Conservation (phyloP, 1,140 invertebrate genomes). For the Wasmannia auropunctata region DNA sequence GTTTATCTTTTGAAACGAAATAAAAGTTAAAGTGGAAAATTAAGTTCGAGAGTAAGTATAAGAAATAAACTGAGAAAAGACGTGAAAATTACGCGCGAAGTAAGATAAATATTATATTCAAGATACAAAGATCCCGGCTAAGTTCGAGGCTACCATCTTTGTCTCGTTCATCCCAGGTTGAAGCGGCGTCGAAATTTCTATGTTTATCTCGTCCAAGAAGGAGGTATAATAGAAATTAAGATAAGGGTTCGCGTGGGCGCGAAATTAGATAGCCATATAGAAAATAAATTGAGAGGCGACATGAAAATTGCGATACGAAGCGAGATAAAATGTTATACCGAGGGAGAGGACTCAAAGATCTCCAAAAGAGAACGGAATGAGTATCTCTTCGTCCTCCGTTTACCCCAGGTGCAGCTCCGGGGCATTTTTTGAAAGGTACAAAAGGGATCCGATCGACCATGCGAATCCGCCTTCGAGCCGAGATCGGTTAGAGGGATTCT, state of each 20-base stretch:
- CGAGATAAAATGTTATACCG: not conserved
- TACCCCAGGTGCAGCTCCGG: conserved; percentile 22
- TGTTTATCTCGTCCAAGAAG: not conserved
- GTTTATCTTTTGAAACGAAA: not conserved
- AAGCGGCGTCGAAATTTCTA: not conserved
- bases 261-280: not conserved
- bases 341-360: not conserved
- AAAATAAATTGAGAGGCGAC: not conserved
- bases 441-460: conserved; percentile 56
- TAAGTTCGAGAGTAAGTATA: not conserved
- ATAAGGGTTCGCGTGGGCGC: not conserved
- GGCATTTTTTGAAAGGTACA: conserved; percentile 43
- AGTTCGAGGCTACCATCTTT: not conserved
- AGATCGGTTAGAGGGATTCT: conserved; percentile 69
- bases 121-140: not conserved
- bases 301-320: conserved; percentile 4
- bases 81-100: not conserved
- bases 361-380: not conserved
- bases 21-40: conserved; percentile 8
- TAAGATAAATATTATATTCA: not conserved
- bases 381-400: not conserved
- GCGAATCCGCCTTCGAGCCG: conserved; percentile 30
- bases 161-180: not conserved
- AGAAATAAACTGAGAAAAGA: not conserved
- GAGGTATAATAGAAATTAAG: not conserved